These are phyloP conservation scores for Varanus salvator DNA, from an alignment of 2,113 vertebrate genomes.

Conservation along the genomic window DNA sequence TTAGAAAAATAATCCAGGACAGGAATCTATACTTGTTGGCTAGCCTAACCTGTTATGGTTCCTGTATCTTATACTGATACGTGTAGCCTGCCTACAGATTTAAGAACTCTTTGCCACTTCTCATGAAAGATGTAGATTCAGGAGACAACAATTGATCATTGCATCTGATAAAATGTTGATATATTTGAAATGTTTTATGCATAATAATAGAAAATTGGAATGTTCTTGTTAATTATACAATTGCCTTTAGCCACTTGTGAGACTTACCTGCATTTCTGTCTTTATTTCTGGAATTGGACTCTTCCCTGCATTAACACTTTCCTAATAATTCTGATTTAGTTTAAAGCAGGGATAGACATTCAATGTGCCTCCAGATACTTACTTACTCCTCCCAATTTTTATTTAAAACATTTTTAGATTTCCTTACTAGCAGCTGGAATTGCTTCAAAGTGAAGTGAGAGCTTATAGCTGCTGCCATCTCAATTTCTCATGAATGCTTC, in stretches of 20 bases:
- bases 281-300: neutral
- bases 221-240: neutral
- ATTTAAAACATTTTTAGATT: too few relatives aligned
- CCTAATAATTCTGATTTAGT: neutral
- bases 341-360: too few relatives aligned
- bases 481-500: too few relatives aligned
- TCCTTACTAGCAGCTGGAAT: too few relatives aligned
- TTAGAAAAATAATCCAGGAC: neutral
- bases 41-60: neutral
- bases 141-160: neutral
- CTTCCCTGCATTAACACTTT: neutral
- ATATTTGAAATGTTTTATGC: too few relatives aligned
- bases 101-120: neutral
- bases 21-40: neutral
- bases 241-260: neutral
- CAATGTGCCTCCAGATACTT: too few relatives aligned
- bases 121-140: neutral
- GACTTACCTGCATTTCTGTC: neutral
- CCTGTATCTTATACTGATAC: neutral
- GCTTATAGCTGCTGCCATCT: too few relatives aligned
- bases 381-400: too few relatives aligned
- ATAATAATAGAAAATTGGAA: too few relatives aligned
- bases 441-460: too few relatives aligned
- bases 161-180: neutral
- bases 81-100: neutral